Evolutionary conservation across 2,888 invertebrate genomes (phyloP).

Genomic region (Brachypterus glaber): DNA sequence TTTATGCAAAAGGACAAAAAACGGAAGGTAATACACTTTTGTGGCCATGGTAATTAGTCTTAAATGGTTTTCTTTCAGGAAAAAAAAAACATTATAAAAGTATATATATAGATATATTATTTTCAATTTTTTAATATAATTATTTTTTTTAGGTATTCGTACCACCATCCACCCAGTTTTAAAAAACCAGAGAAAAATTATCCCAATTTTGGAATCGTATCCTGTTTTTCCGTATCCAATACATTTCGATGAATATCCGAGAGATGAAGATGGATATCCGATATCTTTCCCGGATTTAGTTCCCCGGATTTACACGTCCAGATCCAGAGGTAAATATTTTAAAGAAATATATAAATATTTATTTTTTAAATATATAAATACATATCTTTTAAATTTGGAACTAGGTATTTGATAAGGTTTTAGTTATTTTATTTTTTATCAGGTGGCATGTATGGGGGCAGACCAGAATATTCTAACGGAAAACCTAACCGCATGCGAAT

Average conservation of each 20-base stretch:
- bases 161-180: constrained; percentile 35
- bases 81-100: no score
- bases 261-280: constrained; percentile 20
- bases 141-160: no score
- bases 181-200: constrained; percentile 17
- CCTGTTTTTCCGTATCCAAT: constrained; percentile 22
- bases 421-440: constrained; percentile 10
- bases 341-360: background rate
- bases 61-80: no score
- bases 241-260: constrained; percentile 26
- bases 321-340: constrained; percentile 15
- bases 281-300: constrained; percentile 16
- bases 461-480: constrained; percentile 33
- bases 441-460: constrained; percentile 33
- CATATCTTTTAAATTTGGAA: no score
- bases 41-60: no score
- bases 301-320: constrained; percentile 3
- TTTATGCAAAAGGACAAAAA: constrained; percentile 33
- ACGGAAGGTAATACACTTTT: no score
- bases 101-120: no score
- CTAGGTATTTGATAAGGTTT: no score
- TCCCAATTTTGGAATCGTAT: constrained; percentile 17
- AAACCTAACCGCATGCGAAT: constrained; percentile 27
- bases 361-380: background rate
- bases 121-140: no score